Evolutionary conservation across 1,140 invertebrate species (phyloP), one percentile per base, ranked within the genome.

Genomic region (Papilio dardanus): DNA sequence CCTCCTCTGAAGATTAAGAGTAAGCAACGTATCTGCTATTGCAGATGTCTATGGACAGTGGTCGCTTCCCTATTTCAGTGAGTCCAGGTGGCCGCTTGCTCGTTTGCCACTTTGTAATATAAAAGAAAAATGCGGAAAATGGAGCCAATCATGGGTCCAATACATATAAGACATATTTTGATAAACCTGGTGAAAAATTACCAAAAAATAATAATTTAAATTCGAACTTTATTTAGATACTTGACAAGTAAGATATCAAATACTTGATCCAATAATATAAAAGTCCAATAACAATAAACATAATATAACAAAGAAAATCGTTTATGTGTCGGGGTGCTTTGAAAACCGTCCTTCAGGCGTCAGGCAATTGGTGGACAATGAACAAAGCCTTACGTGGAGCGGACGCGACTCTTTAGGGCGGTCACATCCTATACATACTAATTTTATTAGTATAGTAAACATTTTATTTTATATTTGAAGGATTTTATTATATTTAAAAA

Each of bases 321-420:
- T 40, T 68, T 68, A 37, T 24, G 66, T 68, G 66, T 68, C 66
- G 31, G 66, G 33, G 66, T 40, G 40, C 66, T 74, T 83, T 88
- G 88, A 90, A 88, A 88, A 84, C 76, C 81, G 87, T 85, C 87
- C 86, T 89, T 88, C 86, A 85, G 85, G 37, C 76, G 67, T 71
- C 79, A 79, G 79, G 79, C 81, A 83, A 71, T 79, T 74, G 74
- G 74, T 40, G 79, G 79, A 88, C 82, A 84, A 82, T 85, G 84
- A 86, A 83, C 79, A 62, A 46, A 28, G 66, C 88, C 87, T 81
- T 85, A 88, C 74, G 79, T 78, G 83, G 88, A 92, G 83, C 88
- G 88, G 90, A 92, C 81, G 85, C 84, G 83, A 82, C 83, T 78
- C 67, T 88, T 86, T 87, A 85, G 86, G 87, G 74, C 75, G 77